phyloP scores from a whole-genome alignment of 2,888 invertebrate species.

The Watsonalla binaria region DNA sequence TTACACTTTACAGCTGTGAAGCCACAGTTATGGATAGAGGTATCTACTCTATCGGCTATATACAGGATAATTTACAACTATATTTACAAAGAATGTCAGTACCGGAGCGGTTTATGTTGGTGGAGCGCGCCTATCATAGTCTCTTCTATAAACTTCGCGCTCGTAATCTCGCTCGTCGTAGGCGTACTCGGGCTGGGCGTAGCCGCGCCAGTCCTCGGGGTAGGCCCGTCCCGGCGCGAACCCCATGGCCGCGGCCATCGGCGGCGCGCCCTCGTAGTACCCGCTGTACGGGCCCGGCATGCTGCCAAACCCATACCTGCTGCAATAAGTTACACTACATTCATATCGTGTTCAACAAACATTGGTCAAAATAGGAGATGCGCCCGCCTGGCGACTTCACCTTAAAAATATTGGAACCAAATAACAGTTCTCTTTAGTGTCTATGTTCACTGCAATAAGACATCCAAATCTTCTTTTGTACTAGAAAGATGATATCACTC shows the following conservation, averaged over 20 bases:
- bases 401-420: no score
- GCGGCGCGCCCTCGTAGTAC: conserved; percentile 63
- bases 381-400: no score
- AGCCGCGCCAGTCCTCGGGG: conserved; percentile 73
- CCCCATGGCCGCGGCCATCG: conserved; percentile 74
- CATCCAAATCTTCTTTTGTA: no score
- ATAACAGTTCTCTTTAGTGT: no score
- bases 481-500: no score
- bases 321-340: conserved; percentile 4
- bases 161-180: conserved; percentile 77
- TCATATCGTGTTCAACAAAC: not conserved
- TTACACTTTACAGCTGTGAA: conserved; percentile 64
- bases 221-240: conserved; percentile 63
- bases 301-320: conserved; percentile 70
- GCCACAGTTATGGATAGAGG: conserved; percentile 56
- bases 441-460: no score
- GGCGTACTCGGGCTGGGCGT: conserved; percentile 69
- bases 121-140: conserved; percentile 82
- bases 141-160: conserved; percentile 79
- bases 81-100: conserved; percentile 51
- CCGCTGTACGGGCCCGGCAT: conserved; percentile 66
- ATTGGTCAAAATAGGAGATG: no score
- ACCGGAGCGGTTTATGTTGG: conserved; percentile 58
- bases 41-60: conserved; percentile 47
- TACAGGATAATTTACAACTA: conserved; percentile 52